A percentile compares a stretch with the other conserved stretches of the same genome.
Evolutionary conservation across 1,140 invertebrate species (phyloP).

Genomic region (Pygmarrhopalites habei): DNA sequence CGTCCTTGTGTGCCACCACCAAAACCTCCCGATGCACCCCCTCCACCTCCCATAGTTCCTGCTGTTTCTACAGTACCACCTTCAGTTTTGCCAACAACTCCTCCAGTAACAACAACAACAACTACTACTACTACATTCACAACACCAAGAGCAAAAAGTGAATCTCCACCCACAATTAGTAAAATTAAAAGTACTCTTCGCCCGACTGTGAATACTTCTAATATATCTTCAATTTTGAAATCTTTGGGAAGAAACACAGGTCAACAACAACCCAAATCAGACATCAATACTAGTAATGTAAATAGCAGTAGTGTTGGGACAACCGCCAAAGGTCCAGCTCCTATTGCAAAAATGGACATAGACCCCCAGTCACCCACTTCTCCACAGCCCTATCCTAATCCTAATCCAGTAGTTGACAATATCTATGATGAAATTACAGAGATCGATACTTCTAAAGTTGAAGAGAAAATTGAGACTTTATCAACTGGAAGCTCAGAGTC

Average conservation of each 20-base stretch:
- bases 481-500: conserved; percentile 51
- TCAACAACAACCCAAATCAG: too few relatives aligned
- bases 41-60: conserved; percentile 10
- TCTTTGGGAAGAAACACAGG: conserved; percentile 21
- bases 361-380: conserved; percentile 40
- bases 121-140: too few relatives aligned
- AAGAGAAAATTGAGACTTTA: conserved; percentile 37
- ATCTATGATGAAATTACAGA: conserved; percentile 82
- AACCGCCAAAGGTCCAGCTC: conserved; percentile 7
- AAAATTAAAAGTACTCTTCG: conserved; percentile 3
- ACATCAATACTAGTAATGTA: neutral
- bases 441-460: conserved; percentile 24
- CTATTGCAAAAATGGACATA: conserved; percentile 41
- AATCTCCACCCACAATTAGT: conserved; percentile 1
- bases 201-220: neutral
- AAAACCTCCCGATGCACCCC: conserved; percentile 43
- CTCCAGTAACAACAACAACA: too few relatives aligned
- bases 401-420: conserved; percentile 52
- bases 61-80: too few relatives aligned
- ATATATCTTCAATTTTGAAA: conserved; percentile 24
- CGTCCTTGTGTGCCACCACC: conserved; percentile 37
- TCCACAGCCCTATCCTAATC: conserved; percentile 18
- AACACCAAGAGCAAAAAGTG: conserved; percentile 15
- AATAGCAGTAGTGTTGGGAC: neutral
- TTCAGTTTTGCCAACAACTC: too few relatives aligned